phyloP scores from a whole-genome alignment of 2,113 vertebrate genomes.

The Tor tambroides region DNA sequence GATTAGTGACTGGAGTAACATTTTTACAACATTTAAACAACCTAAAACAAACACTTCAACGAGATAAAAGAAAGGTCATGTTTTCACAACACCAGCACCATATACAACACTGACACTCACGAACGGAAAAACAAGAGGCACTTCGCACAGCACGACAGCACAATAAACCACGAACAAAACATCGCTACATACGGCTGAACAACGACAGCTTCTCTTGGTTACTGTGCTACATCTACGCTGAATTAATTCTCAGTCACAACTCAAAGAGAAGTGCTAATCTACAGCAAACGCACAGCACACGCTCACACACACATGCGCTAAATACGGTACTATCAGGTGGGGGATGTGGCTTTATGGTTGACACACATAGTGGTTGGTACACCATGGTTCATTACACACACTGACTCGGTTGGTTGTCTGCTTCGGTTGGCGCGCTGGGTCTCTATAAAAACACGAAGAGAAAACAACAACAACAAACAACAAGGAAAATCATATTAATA shows the following conservation, averaged over 20 bases:
- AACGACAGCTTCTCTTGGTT: conserved; percentile 75
- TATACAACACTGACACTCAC: conserved; percentile 74
- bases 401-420: conserved; percentile 61
- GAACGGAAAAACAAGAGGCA: conserved; percentile 70
- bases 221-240: conserved; percentile 75
- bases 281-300: conserved; percentile 24
- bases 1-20: conserved; percentile 65
- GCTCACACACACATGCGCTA: neutral
- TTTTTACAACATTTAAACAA: conserved; percentile 62
- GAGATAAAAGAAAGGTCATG: conserved; percentile 60
- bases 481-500: conserved; percentile 66
- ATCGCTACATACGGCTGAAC: conserved; percentile 78
- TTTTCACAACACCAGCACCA: conserved; percentile 71
- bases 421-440: conserved; percentile 56
- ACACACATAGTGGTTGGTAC: conserved; percentile 65
- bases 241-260: conserved; percentile 63
- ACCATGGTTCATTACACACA: conserved; percentile 65
- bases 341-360: conserved; percentile 61
- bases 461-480: conserved; percentile 77
- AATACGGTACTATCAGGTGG: conserved; percentile 54
- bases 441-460: conserved; percentile 60
- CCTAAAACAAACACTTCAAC: conserved; percentile 21
- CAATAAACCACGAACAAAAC: conserved; percentile 75
- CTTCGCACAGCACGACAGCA: conserved; percentile 74
- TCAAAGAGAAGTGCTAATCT: conserved; percentile 45